A percentile compares a stretch with the other conserved stretches of the same genome.
phyloP scores from a whole-genome alignment of 2,888 invertebrate species.

The Conus canariensis region DNA sequence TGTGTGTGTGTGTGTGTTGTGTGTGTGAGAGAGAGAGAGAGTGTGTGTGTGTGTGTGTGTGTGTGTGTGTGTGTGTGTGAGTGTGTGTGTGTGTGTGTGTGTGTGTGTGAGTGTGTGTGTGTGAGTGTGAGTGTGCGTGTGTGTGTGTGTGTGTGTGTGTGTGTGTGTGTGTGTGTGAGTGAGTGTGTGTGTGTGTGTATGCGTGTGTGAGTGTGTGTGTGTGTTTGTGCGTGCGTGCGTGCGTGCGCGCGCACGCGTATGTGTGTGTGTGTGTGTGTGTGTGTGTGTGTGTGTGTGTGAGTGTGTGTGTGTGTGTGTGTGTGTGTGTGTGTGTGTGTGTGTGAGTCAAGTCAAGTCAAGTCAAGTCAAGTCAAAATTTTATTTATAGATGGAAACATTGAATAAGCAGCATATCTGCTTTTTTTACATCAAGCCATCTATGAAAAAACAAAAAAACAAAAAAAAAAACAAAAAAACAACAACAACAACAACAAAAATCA shows the following conservation, averaged over 20 bases:
- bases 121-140: neutral
- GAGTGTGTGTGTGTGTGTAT: neutral
- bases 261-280: conserved; percentile 8
- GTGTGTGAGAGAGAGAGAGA: neutral
- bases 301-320: neutral
- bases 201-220: conserved; percentile 3
- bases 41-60: neutral
- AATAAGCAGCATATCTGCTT: too few species aligned
- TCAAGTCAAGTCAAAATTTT: too few species aligned
- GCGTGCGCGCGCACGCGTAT: neutral
- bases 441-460: too few species aligned
- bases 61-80: conserved; percentile 1
- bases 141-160: neutral
- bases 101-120: neutral
- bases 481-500: too few species aligned
- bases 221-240: neutral
- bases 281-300: neutral
- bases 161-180: conserved; percentile 6
- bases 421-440: too few species aligned
- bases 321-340: neutral
- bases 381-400: too few species aligned
- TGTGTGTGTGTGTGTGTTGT: neutral
- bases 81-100: conserved; percentile 14
- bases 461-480: too few species aligned
- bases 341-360: too few species aligned